Evolutionary conservation across 2,113 vertebrate genomes (phyloP).

Genomic region (Misgurnus mizolepis): DNA sequence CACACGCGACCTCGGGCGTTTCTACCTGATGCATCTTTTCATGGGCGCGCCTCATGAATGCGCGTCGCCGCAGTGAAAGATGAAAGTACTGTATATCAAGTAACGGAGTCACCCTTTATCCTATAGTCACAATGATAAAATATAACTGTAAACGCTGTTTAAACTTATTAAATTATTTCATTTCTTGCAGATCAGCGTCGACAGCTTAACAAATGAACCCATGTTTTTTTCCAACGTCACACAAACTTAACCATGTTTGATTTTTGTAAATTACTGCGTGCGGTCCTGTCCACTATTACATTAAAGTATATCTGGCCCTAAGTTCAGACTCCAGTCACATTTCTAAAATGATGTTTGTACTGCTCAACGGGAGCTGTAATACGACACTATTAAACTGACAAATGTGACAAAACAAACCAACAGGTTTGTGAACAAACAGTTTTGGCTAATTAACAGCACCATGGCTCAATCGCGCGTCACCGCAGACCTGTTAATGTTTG

Average conservation of each 20-base stretch:
- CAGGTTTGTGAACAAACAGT: conserved; percentile 8
- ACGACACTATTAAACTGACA: neutral
- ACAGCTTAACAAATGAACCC: neutral
- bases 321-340: neutral
- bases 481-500: neutral
- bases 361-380: neutral
- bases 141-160: neutral
- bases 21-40: neutral
- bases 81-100: conserved; percentile 12
- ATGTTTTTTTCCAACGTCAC: neutral
- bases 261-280: neutral
- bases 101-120: conserved; percentile 18
- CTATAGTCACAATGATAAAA: neutral
- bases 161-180: neutral
- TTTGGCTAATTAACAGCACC: neutral
- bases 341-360: neutral
- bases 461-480: neutral
- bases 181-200: neutral
- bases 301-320: neutral
- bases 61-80: conserved; percentile 10
- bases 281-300: neutral
- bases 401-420: conserved; percentile 4
- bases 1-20: neutral
- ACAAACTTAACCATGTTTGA: too few relatives aligned
- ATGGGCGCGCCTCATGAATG: conserved; percentile 5